Evolutionary conservation across 2,888 invertebrate species (phyloP), one percentile per base, ranked within the genome.

Genomic region (Cryptosula pallasiana): DNA sequence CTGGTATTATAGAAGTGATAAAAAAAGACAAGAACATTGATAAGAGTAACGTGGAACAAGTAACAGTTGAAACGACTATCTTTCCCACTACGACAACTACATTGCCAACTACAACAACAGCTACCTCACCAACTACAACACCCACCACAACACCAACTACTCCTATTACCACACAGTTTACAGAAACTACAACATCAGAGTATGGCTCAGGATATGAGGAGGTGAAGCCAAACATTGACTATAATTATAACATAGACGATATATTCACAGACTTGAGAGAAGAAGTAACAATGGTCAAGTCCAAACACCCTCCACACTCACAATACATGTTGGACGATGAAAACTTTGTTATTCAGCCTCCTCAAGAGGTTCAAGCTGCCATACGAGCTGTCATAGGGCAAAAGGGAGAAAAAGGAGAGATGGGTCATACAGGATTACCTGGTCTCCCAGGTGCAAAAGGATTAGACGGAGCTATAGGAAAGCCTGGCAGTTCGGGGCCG

Each of bases 391-490:
- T 27, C 32, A 27, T 63, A 5, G 63, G 63, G 3, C 25, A 63
- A 27, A 63, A 63, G n/a, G 63, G 63, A 63, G 27, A 20, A 29
- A 63, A 63, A n/a, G 63, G 63, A 9, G 63, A 27, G 27, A 20
- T 9, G 13, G 63, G 63, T 29, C 3, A 29, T 9, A 5, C 63
- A 5, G 63, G 63, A 29, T 13, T 13, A 27, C 32, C 63, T 63
- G 63, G 63, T 13, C 27, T 25, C 63, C 3, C 25, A 16, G 63
- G 63, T 13, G 27, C 2, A 5, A 20, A 20, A 2, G 63, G 63
- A 27, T 5, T 63, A 63, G 63, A 63, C 32, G 63, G 63, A 32
- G 63, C 63, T 25, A 34, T 25, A 32, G 63, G 63, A 63, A 32
- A 27, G 5, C 32, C 63, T 13, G 63, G 63, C 32, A 2, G 13